Evolutionary conservation across 2,113 vertebrate species (phyloP).

Genomic region (Anoura caudifer): DNA sequence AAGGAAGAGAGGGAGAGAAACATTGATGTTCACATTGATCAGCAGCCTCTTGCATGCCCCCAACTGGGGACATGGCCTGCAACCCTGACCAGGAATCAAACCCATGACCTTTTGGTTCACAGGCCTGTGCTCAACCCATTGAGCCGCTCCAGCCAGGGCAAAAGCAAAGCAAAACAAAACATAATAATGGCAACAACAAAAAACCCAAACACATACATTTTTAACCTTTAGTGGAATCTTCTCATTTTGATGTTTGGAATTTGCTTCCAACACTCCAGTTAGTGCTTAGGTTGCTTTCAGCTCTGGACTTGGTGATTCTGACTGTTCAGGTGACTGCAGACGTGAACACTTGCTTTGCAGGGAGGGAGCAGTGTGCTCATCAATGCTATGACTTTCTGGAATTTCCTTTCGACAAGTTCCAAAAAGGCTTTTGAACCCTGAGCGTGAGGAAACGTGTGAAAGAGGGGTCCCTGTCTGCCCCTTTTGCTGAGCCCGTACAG

Average conservation of each 20-base stretch:
- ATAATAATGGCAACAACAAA: too few relatives aligned
- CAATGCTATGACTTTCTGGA: slow-evolving; percentile 29
- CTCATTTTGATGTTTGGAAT: slow-evolving; percentile 4
- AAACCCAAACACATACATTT: neutral
- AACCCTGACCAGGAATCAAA: too few relatives aligned
- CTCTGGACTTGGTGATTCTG: neutral
- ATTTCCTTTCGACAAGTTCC: slow-evolving; percentile 47
- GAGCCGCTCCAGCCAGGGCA: too few relatives aligned
- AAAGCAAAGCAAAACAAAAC: too few relatives aligned
- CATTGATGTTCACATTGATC: too few relatives aligned
- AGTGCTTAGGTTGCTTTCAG: neutral
- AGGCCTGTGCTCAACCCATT: too few relatives aligned
- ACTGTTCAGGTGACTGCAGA: slow-evolving; percentile 41
- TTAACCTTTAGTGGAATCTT: slow-evolving; percentile 42
- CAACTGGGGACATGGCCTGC: too few relatives aligned
- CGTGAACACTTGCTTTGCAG: neutral
- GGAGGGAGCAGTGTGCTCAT: neutral
- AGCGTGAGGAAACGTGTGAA: neutral
- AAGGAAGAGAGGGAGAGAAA: too few relatives aligned
- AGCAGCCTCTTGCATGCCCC: too few relatives aligned
- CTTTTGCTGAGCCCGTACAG: neutral
- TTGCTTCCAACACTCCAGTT: neutral
- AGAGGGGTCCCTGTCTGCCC: neutral
- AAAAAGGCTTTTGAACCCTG: neutral
- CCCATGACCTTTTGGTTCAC: too few relatives aligned